Percentiles rank a stretch among this genome's conserved stretches.
Conservation (phyloP, 2,888 invertebrate genomes). For the Chymomyza caudatula region DNA sequence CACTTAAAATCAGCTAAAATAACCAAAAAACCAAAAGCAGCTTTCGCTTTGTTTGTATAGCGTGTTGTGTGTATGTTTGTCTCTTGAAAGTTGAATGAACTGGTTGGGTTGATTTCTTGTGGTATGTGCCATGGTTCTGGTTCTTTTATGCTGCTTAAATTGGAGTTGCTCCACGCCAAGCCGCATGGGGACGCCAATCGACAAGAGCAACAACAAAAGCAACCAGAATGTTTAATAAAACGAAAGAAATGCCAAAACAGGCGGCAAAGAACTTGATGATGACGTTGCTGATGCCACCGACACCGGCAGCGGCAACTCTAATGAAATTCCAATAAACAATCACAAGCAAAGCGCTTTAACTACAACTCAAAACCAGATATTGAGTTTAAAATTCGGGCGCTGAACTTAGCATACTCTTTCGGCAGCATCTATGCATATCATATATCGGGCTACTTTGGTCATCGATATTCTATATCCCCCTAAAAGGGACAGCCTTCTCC, state of each 20-base stretch:
- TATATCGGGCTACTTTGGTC: too few species aligned
- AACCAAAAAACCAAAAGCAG: constrained; percentile 26
- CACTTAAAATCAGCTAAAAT: constrained; percentile 21
- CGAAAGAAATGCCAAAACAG: constrained; percentile 1
- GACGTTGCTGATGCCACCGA: constrained; percentile 1
- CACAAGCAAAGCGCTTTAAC: background rate
- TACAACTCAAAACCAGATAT: background rate
- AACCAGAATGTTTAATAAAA: background rate
- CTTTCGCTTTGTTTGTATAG: constrained; percentile 33
- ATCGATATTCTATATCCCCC: too few species aligned
- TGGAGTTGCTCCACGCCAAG: constrained; percentile 16
- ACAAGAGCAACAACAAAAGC: constrained; percentile 1
- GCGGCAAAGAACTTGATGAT: constrained; percentile 20
- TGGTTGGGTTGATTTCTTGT: constrained; percentile 36
- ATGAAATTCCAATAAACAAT: constrained; percentile 53
- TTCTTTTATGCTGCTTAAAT: background rate
- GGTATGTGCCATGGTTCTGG: constrained; percentile 15
- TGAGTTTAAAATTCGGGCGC: background rate
- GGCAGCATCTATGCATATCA: too few species aligned
- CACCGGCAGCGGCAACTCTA: constrained; percentile 16
- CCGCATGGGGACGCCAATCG: constrained; percentile 6
- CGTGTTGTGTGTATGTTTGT: constrained; percentile 22
- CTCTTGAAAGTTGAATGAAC: constrained; percentile 69
- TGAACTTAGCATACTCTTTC: background rate
- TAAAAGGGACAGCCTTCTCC: too few species aligned